These are phyloP conservation scores for Oithona nana DNA, from an alignment of 2,888 invertebrate species.

Conservation along the genomic window DNA sequence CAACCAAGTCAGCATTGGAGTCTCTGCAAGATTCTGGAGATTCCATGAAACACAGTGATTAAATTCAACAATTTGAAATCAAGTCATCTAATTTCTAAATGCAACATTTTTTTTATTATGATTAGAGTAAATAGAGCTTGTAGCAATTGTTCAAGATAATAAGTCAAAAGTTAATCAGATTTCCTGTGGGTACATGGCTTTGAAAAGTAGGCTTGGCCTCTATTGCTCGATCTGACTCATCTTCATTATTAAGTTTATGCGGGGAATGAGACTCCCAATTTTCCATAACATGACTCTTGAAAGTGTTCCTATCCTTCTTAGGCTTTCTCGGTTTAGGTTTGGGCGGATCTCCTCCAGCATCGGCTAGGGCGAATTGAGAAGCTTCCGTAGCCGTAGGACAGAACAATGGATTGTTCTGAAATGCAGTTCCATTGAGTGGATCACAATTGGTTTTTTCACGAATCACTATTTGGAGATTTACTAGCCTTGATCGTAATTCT, in stretches of 20 bases:
- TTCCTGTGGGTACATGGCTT: background rate
- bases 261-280: background rate
- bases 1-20: no score
- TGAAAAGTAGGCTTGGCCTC: background rate
- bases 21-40: no score
- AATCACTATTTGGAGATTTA: background rate
- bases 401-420: background rate
- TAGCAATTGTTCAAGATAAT: background rate
- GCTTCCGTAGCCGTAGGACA: background rate
- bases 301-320: background rate
- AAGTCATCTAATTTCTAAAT: background rate
- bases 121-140: no score
- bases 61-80: background rate
- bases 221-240: background rate
- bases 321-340: background rate
- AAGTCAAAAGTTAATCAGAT: background rate
- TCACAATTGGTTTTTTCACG: background rate
- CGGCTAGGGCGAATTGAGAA: background rate
- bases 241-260: background rate
- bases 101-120: no score
- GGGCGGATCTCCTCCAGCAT: background rate
- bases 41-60: background rate
- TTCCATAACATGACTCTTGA: conserved; percentile 1
- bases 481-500: background rate
- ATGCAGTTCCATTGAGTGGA: background rate